Base-by-base conservation (phyloP, 2,113 vertebrate genomes). In the Carassius gibelio region DNA sequence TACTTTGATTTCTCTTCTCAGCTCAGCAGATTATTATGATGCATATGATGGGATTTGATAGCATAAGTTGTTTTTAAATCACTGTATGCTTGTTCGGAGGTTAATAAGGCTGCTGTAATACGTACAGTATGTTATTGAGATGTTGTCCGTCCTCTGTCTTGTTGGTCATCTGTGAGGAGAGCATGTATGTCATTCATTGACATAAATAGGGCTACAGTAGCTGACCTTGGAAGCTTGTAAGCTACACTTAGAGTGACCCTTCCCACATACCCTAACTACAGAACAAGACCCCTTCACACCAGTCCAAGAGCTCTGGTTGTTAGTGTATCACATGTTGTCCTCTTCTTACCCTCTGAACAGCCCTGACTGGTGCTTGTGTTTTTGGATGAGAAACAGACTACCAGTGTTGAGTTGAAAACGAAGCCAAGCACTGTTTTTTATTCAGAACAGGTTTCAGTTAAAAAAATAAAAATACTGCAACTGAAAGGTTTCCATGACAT, bases 81-180 rank as follows among this genome's bases (percentile, higher is more conserved):
- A 3, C 15, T 71, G 34, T 71, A 38, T 2, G 3, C 3, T 71
- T 71, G 36, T 45, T 19, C 19, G 66, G 34, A 69, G 52, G 52
- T 59, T 34, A 72, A 38, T 5, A 10, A 38, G 66, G 34, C 19
- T 10, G 3, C 14, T 66, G 4, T 64, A 55, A 55, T 55, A 2
- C 15, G 17, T 55, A 55, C 0, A 55, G 52, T 55, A 30, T 64
- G 11, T 36, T 55, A 19, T 55, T 55, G 14, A 52, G 50, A 15
- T 17, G 30, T 45, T 15, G 26, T 61, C 26, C 69, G 2, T 75
- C 68, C 15, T 11, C 57, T 74, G 26, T 38, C 4, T 71, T 66
- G 34, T 76, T 30, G 13, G n/a, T 87, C 76, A 50, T n/a, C 38
- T 78, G 81, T 42, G 52, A 83, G 68, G 4, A 10, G 34, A 38